Evolutionary conservation across 2,888 invertebrate genomes (phyloP), one percentile per base, ranked within the genome.

Genomic region (Coenonympha arcania): DNA sequence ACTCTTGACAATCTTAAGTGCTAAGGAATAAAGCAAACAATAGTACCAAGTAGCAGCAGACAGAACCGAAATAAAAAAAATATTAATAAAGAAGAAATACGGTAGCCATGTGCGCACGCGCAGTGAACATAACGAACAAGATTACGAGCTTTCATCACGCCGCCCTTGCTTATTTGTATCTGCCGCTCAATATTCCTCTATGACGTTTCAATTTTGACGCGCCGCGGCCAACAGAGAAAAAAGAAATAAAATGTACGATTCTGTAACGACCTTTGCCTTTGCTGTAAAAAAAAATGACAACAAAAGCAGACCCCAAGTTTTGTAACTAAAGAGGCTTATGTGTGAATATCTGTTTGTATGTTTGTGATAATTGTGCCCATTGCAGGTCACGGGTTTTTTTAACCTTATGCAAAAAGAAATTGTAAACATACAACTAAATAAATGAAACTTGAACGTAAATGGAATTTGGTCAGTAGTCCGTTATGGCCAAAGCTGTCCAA

Each of bases 191-290:
- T 73, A 71, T 72, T 69, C 62, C 64, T 68, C 72, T 78, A 78
- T 82, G 81, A 80, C 76, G 78, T 69, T 73, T 80, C 78, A 78
- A 77, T 79, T 81, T 69, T 66, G 69, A 71, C 63, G 60, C 65
- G 73, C 70, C 68, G 62, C 69, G 67, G 57, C 62, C 68, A 11
- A 34, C 26, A 50, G 54, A 60, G 61, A 54, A 18, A 56, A 55
- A 56, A 58, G 15, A 31, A 64, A 68, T 69, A 57, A 48, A 53
- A 55, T 31, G 20, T 20, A 49, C 49, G 59, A 68, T 70, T 69
- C 64, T 71, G 66, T 62, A 48, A 67, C 69, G 60, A 52, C 20
- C 59, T 56, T 50, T 16, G 13, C 44, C 48, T 51, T 71, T 65
- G 68, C 28, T 40, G 1, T 61, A 62, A 59, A 26, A 36, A 55